Base-by-base conservation (phyloP, 2,888 invertebrate genomes). In the Dyspetes luteomarginatus region DNA sequence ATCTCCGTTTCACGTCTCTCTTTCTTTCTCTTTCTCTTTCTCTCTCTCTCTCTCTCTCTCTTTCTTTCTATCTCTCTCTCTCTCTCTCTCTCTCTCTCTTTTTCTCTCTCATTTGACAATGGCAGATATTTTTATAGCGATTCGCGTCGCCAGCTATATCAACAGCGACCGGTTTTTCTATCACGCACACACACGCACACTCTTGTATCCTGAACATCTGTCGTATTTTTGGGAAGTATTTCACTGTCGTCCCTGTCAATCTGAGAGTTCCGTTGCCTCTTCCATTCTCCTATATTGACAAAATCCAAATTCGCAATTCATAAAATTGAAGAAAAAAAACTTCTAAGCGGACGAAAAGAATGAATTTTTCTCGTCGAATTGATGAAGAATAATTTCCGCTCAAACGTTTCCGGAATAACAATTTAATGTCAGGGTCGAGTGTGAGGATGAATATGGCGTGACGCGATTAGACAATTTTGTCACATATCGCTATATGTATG, bases 111-210 rank as follows among this genome's bases (percentile, higher is more conserved):
- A 74, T 77, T 72, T 75, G 72, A 91, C 90, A 91, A 91, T 90
- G 88, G 87, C 86, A 87, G 89, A 91, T 92, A 91, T 91, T 92
- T 92, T 92, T 90, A 91, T 92, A 91, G 90, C 91, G 89, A 91
- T 92, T 91, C 90, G 91, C 91, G 89, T 90, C 89, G 90, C 89
- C 92, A 90, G 91, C 90, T 91, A 91, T 90, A 90, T 91, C 91
- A 92, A 91, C 91, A 91, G 77, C 91, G 91, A 92, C 92, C 91
- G 91, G 91, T 92, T 92, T 91, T 91, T 89, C 90, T 90, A 86
- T 87, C 85, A 84, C 56, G 78, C 86, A 62, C 17, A 45, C 17
- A 15, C 5, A 17, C 0, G n/a, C 17, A 15, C 19, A 68, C 60
- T 56, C 55, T 52, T 48, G 28, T 43, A 68, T 41, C 78, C 78